Evolutionary conservation across 2,797 vertebrate genomes (phyloP).

Genomic region (Lophius americanus): DNA sequence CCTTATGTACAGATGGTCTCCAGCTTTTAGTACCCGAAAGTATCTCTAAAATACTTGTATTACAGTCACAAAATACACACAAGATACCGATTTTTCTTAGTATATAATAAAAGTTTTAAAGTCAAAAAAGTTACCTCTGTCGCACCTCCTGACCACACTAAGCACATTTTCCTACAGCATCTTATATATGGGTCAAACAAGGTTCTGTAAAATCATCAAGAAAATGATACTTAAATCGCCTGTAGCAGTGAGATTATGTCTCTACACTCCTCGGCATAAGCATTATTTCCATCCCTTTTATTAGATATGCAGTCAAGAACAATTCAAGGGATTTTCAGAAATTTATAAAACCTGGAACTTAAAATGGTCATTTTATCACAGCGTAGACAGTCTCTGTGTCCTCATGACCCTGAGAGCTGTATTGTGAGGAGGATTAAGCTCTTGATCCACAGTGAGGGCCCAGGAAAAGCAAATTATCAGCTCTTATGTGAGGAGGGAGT

Average conservation of each 20-base stretch:
- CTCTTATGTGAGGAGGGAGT: slow-evolving; percentile 17
- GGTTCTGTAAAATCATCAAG: slow-evolving; percentile 44
- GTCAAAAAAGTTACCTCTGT: slow-evolving; percentile 7
- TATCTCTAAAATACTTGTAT: no score
- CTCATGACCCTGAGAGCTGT: slow-evolving; percentile 29
- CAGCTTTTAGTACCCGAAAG: no score
- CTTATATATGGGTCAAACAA: slow-evolving; percentile 48
- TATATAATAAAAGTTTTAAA: slow-evolving; percentile 8
- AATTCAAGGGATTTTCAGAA: slow-evolving; percentile 52
- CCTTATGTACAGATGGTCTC: no score
- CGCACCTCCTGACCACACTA: slow-evolving; percentile 9
- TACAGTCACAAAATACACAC: neutral
- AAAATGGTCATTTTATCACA: slow-evolving; percentile 49
- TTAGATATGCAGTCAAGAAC: slow-evolving; percentile 39
- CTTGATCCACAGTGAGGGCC: slow-evolving; percentile 16
- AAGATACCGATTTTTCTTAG: neutral
- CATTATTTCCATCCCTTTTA: slow-evolving; percentile 39
- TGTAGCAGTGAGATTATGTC: slow-evolving; percentile 43
- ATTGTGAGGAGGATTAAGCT: slow-evolving; percentile 36
- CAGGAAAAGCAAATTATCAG: slow-evolving; percentile 23
- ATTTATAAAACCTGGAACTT: slow-evolving; percentile 31
- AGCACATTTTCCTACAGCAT: slow-evolving; percentile 35
- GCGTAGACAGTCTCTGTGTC: slow-evolving; percentile 24
- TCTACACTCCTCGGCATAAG: slow-evolving; percentile 39
- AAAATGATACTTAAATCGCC: slow-evolving; percentile 53